A percentile compares a stretch with the other conserved stretches of the same genome.
Evolutionary conservation across 2,888 invertebrate species (phyloP).

Genomic region (Drosophila affinis): DNA sequence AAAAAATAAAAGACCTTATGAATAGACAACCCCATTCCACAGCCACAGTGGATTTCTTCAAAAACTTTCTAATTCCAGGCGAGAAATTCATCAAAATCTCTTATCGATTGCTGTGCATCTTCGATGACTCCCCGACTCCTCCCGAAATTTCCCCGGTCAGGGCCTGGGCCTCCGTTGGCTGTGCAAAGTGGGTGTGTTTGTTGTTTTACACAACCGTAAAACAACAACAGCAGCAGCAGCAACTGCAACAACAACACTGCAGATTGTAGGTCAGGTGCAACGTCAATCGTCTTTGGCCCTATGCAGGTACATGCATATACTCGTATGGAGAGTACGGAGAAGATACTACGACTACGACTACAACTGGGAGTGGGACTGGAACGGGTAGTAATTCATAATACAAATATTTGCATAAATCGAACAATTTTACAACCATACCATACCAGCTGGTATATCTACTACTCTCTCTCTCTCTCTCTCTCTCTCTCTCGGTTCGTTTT

Average conservation of each 20-base stretch:
- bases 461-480: too few species aligned
- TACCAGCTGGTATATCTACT: constrained; percentile 52
- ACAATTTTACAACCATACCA: constrained; percentile 51
- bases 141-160: background rate
- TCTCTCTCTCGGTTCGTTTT: constrained; percentile 8
- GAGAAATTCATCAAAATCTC: constrained; percentile 9
- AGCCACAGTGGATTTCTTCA: background rate
- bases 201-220: constrained; percentile 54
- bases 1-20: background rate
- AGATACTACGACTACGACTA: background rate
- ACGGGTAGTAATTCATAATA: constrained; percentile 68
- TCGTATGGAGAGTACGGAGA: background rate
- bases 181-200: constrained; percentile 71
- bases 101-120: constrained; percentile 23
- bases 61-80: constrained; percentile 68
- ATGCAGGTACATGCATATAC: constrained; percentile 37
- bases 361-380: constrained; percentile 1
- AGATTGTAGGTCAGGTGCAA: constrained; percentile 72
- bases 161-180: constrained; percentile 1
- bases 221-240: constrained; percentile 28
- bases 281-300: constrained; percentile 41
- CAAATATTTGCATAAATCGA: constrained; percentile 76
- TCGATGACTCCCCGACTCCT: background rate
- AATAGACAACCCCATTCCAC: background rate
- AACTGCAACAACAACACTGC: constrained; percentile 6